phyloP scores from a whole-genome alignment of 2,113 vertebrate species.

The Arenaria interpres region DNA sequence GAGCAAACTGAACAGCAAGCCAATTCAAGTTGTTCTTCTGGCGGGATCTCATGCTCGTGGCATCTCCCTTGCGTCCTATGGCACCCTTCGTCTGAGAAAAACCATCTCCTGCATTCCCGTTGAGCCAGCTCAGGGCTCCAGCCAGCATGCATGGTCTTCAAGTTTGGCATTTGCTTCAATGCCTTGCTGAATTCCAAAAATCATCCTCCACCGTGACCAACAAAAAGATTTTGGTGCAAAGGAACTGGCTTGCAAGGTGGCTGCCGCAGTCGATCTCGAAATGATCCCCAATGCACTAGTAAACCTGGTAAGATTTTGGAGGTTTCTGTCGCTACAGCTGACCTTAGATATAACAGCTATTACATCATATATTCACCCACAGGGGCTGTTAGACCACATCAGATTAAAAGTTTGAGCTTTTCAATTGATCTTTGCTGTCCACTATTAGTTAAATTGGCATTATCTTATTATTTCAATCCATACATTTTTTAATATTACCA shows the following conservation, averaged over 20 bases:
- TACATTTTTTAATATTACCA: not conserved
- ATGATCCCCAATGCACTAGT: fast-evolving
- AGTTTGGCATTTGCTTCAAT: not conserved
- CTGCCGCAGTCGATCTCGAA: fast-evolving
- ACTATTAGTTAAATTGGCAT: not conserved
- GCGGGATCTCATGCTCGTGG: not conserved
- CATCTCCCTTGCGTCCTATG: not conserved
- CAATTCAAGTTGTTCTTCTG: not conserved
- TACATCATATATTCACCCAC: too few relatives aligned
- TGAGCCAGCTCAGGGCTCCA: not conserved
- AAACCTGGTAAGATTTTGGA: not conserved
- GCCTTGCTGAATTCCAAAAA: not conserved
- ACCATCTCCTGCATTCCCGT: not conserved
- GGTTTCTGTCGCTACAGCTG: not conserved
- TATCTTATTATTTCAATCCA: not conserved
- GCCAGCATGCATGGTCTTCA: fast-evolving
- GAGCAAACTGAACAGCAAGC: not conserved
- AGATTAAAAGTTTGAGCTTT: not conserved
- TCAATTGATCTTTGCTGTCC: not conserved
- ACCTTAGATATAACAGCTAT: not conserved
- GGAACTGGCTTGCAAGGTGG: not conserved
- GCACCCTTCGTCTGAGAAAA: not conserved
- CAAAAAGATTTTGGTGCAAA: fast-evolving
- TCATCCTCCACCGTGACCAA: not conserved
- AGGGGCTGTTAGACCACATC: not conserved